Percentiles rank a stretch among this genome's conserved stretches.
Evolutionary conservation across 1,140 invertebrate genomes (phyloP).

Genomic region (Homarus americanus): DNA sequence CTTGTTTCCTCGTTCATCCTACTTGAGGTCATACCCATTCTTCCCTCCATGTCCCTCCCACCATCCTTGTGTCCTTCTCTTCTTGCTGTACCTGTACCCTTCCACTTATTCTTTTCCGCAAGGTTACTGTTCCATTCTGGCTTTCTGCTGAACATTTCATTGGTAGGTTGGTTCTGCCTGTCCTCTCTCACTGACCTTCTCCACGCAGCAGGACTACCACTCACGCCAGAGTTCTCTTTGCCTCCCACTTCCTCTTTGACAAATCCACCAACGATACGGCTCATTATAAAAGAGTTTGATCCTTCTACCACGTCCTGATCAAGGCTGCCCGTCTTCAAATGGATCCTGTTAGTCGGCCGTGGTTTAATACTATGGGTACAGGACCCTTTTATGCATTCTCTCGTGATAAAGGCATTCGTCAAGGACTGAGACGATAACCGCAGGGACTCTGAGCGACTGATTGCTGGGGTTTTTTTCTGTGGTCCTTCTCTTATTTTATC

Average conservation of each 20-base stretch:
- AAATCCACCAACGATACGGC: constrained; percentile 22
- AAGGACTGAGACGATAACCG: constrained; percentile 35
- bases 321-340: constrained; percentile 3
- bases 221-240: constrained; percentile 14
- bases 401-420: constrained; percentile 9
- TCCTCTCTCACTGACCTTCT: constrained; percentile 17
- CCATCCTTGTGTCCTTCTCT: constrained; percentile 30
- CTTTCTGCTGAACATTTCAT: constrained; percentile 47
- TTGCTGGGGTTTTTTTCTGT: constrained; percentile 19
- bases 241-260: constrained; percentile 2
- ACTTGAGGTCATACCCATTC: background rate
- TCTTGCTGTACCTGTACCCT: constrained; percentile 14
- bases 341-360: constrained; percentile 15
- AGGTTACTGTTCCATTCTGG: constrained; percentile 39
- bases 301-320: constrained; percentile 40
- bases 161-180: constrained; percentile 19
- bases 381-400: constrained; percentile 46
- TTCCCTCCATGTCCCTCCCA: constrained; percentile 20
- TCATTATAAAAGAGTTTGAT: constrained; percentile 39
- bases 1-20: constrained; percentile 41
- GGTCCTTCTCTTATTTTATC: constrained; percentile 39
- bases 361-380: constrained; percentile 45
- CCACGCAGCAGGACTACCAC: constrained; percentile 18
- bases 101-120: constrained; percentile 48
- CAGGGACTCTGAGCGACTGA: constrained; percentile 42